Base-by-base conservation (phyloP, 1,140 invertebrate species). In the Eupeodes corollae region DNA sequence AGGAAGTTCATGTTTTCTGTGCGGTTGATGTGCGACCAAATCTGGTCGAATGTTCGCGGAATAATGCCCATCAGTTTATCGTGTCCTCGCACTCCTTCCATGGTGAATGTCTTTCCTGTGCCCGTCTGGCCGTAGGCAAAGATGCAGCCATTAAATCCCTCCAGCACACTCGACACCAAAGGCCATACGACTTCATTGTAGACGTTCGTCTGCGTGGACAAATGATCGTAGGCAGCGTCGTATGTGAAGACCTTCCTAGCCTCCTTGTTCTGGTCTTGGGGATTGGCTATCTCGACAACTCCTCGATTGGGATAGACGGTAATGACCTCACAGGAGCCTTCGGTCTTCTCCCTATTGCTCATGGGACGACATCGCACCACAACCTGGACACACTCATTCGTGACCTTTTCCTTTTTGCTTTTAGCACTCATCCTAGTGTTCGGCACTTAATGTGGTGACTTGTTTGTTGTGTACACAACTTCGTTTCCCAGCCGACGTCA, bases 121-220 rank as follows among this genome's bases (percentile, higher is more conserved):
- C 89, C 90, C 0, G 91, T 96, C 70, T 96, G 92, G 0, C 93
- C 93, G 69, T 97, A 97, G 1, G 93, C 93, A 72, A 97, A 96
- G 47, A 97, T 92, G 51, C 93, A 97, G 13, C 91, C 91, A 70
- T 97, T 97, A 70, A 94, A 97, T 6, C 93, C 93, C 58, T 86
- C 87, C 18, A 99, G 74, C 2, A 98, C 94, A 10, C 91, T 94
- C 50, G 93, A 84, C n/a, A 99, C 92, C 50, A 99, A 69, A 1
- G 92, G 91, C 32, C 89, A 79, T 26, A 98, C 75, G 57, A 77
- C 75, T 69, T 98, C 93, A 70, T 97, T 90, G 71, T 99, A 99
- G 1, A 99, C 71, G 51, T 91, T 89, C 56, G 87, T 81, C 68
- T 98, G 96, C 47, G 81, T 83, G 1, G 92, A 87, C 58, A 77